These are phyloP conservation scores for Tarsius wallacei DNA, from an alignment of 2,797 vertebrate species.

Conservation along the genomic window DNA sequence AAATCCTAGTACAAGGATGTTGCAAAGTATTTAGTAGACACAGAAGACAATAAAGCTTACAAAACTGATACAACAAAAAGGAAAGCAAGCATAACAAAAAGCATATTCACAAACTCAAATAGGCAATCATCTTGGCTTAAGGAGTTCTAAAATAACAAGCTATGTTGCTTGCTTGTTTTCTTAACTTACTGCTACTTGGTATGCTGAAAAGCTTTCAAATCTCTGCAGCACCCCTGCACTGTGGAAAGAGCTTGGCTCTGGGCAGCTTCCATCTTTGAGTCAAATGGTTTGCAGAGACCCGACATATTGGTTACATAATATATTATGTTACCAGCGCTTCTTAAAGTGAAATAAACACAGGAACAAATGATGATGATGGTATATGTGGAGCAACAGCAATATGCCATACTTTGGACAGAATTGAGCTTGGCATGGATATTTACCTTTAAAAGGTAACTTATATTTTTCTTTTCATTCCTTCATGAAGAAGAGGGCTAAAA, in stretches of 20 bases:
- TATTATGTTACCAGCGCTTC: background rate
- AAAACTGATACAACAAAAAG: background rate
- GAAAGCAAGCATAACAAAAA: background rate
- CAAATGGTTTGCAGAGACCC: background rate
- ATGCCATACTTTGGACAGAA: constrained; percentile 31
- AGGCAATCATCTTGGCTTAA: constrained; percentile 14
- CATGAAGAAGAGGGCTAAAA: constrained; percentile 36
- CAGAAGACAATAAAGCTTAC: constrained; percentile 7
- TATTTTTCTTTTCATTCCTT: constrained; percentile 28
- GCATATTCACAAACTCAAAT: background rate
- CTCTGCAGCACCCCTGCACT: background rate
- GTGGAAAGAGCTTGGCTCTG: background rate
- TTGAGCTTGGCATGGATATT: background rate
- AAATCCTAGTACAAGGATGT: background rate
- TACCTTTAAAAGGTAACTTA: constrained; percentile 45
- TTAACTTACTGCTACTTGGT: background rate
- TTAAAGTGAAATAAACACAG: background rate
- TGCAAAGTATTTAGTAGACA: constrained; percentile 40
- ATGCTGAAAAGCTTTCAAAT: constrained; percentile 41
- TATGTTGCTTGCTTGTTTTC: constrained; percentile 49
- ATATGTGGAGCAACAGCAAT: background rate
- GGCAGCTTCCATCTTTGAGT: background rate
- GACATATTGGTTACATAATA: background rate
- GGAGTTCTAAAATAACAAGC: constrained; percentile 3
- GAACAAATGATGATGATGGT: background rate